Evolutionary conservation across 2,797 vertebrate species (phyloP).

Genomic region (Tragopan temminckii): DNA sequence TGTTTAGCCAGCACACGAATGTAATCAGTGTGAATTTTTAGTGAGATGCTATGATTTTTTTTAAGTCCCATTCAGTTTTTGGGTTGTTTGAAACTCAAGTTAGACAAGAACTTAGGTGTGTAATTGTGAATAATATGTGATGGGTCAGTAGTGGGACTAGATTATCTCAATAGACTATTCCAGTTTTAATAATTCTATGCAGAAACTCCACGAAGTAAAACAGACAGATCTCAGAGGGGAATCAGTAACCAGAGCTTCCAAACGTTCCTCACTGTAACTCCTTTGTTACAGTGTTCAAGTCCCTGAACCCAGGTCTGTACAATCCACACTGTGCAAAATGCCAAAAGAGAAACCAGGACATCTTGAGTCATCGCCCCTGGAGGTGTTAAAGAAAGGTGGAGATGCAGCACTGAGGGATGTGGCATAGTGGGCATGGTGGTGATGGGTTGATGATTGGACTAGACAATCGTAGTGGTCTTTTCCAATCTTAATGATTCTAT

Average conservation of each 20-base stretch:
- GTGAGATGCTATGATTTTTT: not conserved
- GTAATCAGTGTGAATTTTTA: not conserved
- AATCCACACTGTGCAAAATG: not conserved
- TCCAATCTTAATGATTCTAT: no score
- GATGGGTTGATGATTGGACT: no score
- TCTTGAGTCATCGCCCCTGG: not conserved
- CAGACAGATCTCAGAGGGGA: not conserved
- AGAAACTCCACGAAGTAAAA: not conserved
- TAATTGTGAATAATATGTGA: no score
- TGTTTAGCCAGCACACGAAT: not conserved
- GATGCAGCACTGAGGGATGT: no score
- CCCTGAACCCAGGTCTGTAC: not conserved
- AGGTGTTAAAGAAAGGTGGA: no score
- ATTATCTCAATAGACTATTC: no score
- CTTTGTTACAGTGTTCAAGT: not conserved
- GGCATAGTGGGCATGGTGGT: no score
- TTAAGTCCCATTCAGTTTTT: not conserved
- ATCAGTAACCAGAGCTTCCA: not conserved
- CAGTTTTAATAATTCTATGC: no score
- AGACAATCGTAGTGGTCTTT: no score
- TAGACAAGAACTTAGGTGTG: not conserved
- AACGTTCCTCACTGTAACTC: not conserved
- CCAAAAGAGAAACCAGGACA: not conserved
- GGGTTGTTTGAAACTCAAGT: not conserved
- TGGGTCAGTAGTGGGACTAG: no score